phyloP scores from a whole-genome alignment of 2,797 vertebrate species.

The Karalla daura region DNA sequence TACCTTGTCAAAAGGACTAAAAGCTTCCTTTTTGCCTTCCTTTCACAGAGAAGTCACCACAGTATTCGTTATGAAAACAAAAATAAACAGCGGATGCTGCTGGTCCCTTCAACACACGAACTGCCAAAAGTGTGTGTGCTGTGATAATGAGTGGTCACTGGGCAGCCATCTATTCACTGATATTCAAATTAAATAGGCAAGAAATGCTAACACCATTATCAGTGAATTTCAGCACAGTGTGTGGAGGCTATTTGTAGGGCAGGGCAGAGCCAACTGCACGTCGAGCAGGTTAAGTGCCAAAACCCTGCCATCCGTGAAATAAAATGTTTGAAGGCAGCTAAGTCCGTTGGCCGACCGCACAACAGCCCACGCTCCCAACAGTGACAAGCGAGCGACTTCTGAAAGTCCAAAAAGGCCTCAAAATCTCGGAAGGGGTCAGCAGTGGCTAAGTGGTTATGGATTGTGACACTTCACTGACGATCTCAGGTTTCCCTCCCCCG shows the following conservation, averaged over 20 bases:
- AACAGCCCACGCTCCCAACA: not conserved
- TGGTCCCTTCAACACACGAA: not conserved
- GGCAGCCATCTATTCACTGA: conserved; percentile 17
- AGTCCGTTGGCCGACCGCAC: conserved; percentile 16
- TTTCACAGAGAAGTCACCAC: no score
- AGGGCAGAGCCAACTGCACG: conserved; percentile 10
- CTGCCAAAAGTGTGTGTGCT: conserved; percentile 4
- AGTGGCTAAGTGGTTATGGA: no score
- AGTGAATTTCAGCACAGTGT: conserved; percentile 13
- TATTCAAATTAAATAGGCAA: conserved; percentile 26
- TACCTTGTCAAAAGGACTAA: no score
- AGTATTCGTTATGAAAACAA: not conserved
- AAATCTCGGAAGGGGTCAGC: no score
- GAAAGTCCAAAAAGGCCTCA: conserved; percentile 10
- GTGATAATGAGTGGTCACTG: conserved; percentile 13
- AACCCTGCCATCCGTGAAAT: conserved; percentile 39
- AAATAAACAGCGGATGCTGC: not conserved
- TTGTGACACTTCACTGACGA: no score
- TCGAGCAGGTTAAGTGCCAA: conserved; percentile 35
- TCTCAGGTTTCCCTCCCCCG: no score
- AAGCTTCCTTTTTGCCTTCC: no score
- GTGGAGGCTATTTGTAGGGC: conserved; percentile 32
- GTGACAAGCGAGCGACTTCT: conserved; percentile 8
- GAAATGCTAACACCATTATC: conserved; percentile 17
- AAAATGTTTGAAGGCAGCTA: conserved; percentile 35